Evolutionary conservation across 2,888 invertebrate species (phyloP).

Genomic region (Lasius fuliginosus): DNA sequence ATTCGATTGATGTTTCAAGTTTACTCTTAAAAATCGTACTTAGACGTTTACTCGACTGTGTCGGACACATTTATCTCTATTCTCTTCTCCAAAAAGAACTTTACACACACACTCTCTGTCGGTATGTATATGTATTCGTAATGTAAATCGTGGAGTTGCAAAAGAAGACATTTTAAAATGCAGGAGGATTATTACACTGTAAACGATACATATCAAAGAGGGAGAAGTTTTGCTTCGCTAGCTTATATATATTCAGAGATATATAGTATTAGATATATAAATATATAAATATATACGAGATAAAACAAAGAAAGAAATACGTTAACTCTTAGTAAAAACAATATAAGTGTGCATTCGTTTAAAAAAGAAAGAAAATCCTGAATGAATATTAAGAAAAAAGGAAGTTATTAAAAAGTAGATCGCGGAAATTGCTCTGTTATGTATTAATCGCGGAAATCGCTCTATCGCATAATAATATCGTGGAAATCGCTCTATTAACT

Average conservation of each 20-base stretch:
- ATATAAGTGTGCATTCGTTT: slow-evolving; percentile 37
- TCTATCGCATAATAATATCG: slow-evolving; percentile 58
- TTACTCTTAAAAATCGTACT: slow-evolving; percentile 32
- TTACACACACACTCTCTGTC: slow-evolving; percentile 41
- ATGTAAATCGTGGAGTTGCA: slow-evolving; percentile 42
- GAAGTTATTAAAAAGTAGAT: slow-evolving; percentile 41
- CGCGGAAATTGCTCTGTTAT: slow-evolving; percentile 57
- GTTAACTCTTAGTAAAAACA: slow-evolving; percentile 46
- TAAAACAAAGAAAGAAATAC: slow-evolving; percentile 21
- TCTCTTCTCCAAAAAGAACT: slow-evolving; percentile 22
- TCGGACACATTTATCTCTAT: slow-evolving; percentile 29
- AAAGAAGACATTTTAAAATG: slow-evolving; percentile 7
- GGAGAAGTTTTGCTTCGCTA: slow-evolving; percentile 58
- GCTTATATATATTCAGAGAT: slow-evolving; percentile 68
- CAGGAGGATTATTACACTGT: slow-evolving; percentile 24
- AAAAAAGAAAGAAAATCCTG: slow-evolving; percentile 22
- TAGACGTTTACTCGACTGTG: slow-evolving; percentile 35
- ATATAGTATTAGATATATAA: slow-evolving; percentile 63
- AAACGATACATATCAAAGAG: slow-evolving; percentile 53
- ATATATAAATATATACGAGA: slow-evolving; percentile 52
- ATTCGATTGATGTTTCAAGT: slow-evolving; percentile 48
- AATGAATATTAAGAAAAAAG: slow-evolving; percentile 28
- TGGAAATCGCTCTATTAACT: slow-evolving; percentile 66
- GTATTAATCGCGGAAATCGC: slow-evolving; percentile 58
- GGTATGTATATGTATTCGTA: slow-evolving; percentile 58